phyloP scores from a whole-genome alignment of 2,888 invertebrate genomes.

The Drosophila nr. fundita region DNA sequence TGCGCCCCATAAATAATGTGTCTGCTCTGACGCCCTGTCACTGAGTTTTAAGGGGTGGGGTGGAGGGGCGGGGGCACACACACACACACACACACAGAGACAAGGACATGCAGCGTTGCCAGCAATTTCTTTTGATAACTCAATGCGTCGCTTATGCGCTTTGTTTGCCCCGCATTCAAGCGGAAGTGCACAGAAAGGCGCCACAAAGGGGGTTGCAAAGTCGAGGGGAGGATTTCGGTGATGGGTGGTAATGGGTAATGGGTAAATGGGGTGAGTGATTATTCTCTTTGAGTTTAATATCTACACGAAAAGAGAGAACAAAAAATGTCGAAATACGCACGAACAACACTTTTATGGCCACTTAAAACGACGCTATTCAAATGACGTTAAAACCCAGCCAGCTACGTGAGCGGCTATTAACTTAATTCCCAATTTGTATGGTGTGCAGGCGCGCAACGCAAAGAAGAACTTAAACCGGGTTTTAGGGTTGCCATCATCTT shows the following conservation, averaged over 20 bases:
- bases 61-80: not conserved
- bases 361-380: conserved; percentile 57
- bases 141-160: conserved; percentile 74
- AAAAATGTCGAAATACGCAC: conserved; percentile 42
- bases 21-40: conserved; percentile 63
- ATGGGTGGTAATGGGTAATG: not conserved
- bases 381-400: conserved; percentile 41
- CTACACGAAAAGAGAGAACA: conserved; percentile 7
- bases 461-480: conserved; percentile 10
- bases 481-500: not conserved
- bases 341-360: conserved; percentile 61
- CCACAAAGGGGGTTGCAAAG: not conserved
- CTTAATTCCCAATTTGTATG: conserved; percentile 43
- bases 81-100: not conserved
- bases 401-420: conserved; percentile 48
- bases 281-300: conserved; percentile 30
- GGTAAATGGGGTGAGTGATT: not conserved
- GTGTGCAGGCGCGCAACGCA: conserved; percentile 5
- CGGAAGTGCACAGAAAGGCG: conserved; percentile 56
- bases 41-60: not conserved
- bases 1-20: conserved; percentile 67
- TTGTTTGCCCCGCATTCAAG: conserved; percentile 67
- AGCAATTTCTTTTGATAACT: conserved; percentile 67
- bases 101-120: conserved; percentile 44
- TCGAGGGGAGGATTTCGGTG: not conserved